Base-by-base conservation (phyloP, 1,140 invertebrate species). In the Aphis gossypii region DNA sequence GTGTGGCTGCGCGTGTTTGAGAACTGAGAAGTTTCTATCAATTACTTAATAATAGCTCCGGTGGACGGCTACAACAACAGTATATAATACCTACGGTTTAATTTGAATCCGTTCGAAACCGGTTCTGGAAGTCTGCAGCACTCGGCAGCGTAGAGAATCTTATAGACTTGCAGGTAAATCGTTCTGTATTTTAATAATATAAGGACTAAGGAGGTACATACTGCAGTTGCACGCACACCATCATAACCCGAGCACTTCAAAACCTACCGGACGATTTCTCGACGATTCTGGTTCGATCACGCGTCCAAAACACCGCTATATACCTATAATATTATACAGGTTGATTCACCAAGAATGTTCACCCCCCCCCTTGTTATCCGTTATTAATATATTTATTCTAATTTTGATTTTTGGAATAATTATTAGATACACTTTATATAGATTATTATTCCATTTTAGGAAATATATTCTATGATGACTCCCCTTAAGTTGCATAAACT, bases 41-140 rank as follows among this genome's bases (percentile, higher is more conserved):
- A 90, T 90, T 68, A 90, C 88, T 89, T 89, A 89, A 89, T 89
- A 89, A 89, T 89, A 89, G 88, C 48, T 35, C 88, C 88, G 51
- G 88, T 41, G 88, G 88, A 56, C 51, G 60, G 60, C 30, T 76
- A n/a, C n/a, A 68, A 68, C 60, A 76, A 76, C 60, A 76, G 60
- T 76, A 76, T 76, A 89, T 89, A 56, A 89, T 54, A 35, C 51
- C 89, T 68, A 90, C 56, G 89, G 89, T 90, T 90, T 90, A 90
- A 90, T 90, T 90, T 90, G 89, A 90, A 90, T 90, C 54, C 89
- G 89, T 90, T 68, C 25, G 30, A 90, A 90, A 90, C 89, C 89
- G 89, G 89, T 90, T 90, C 21, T 41, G 56, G 54, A 44, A 46
- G 89, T 68, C 89, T 38, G 54, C 89, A 56, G 44, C 86, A n/a